These are phyloP conservation scores for Dryocosmus kuriphilus DNA, from an alignment of 2,888 invertebrate species.

Conservation along the genomic window DNA sequence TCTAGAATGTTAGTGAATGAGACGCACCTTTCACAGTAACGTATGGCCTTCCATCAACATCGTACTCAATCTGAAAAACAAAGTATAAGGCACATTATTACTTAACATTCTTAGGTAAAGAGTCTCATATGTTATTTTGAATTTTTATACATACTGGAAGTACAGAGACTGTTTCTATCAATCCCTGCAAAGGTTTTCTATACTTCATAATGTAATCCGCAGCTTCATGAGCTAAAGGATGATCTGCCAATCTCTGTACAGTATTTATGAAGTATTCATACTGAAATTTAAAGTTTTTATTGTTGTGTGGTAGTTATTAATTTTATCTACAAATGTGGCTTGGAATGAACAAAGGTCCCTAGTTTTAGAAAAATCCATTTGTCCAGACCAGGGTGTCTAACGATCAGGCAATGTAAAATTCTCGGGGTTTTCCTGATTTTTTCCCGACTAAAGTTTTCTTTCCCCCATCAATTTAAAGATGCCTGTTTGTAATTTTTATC, in stretches of 20 bases:
- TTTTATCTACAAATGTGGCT: background rate
- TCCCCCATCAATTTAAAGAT: too few species aligned
- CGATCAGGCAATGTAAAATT: too few species aligned
- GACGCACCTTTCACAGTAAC: slow-evolving; percentile 71
- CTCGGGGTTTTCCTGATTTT: too few species aligned
- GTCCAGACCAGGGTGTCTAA: too few species aligned
- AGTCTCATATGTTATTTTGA: background rate
- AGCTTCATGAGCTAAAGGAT: slow-evolving; percentile 85
- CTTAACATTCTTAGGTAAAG: background rate
- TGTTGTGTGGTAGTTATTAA: background rate
- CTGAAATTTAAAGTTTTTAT: slow-evolving; percentile 68
- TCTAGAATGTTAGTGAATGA: background rate
- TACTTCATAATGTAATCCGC: slow-evolving; percentile 88
- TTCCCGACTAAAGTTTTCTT: too few species aligned
- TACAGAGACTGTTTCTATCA: slow-evolving; percentile 81
- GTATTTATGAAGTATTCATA: slow-evolving; percentile 86
- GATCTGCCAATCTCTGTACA: slow-evolving; percentile 84
- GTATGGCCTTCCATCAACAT: slow-evolving; percentile 85
- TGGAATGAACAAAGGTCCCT: too few species aligned
- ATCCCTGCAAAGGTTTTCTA: slow-evolving; percentile 81
- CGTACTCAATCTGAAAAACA: slow-evolving; percentile 81
- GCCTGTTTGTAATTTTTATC: too few species aligned
- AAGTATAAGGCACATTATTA: slow-evolving; percentile 50
- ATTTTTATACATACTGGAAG: slow-evolving; percentile 78
- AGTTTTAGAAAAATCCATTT: too few species aligned